These are phyloP conservation scores for Ptychadena robeensis DNA, from an alignment of 2,797 vertebrate genomes.

Conservation along the genomic window DNA sequence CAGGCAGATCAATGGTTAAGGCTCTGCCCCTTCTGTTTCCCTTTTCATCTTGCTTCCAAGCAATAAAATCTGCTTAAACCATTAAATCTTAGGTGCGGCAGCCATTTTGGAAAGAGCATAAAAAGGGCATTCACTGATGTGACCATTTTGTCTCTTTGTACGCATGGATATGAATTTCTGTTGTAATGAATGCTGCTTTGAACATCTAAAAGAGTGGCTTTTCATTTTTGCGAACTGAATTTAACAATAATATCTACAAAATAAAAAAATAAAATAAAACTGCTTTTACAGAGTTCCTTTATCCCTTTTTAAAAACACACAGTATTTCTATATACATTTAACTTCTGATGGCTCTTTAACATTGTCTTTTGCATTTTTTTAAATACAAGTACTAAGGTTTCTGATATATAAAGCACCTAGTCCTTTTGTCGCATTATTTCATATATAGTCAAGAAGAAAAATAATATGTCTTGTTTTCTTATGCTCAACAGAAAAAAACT, in stretches of 20 bases:
- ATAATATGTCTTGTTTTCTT: background rate
- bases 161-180: background rate
- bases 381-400: background rate
- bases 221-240: background rate
- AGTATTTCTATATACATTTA: background rate
- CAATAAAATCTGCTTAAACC: conserved; percentile 51
- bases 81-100: conserved; percentile 51
- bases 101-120: conserved; percentile 47
- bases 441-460: background rate
- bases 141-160: background rate
- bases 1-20: conserved; percentile 36
- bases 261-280: background rate
- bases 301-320: background rate
- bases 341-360: background rate
- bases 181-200: background rate
- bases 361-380: background rate
- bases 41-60: conserved; percentile 43
- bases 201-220: background rate
- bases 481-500: background rate
- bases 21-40: conserved; percentile 36
- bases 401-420: background rate
- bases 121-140: background rate
- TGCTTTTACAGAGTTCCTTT: background rate
- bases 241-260: background rate
- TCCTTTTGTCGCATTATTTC: background rate